phyloP scores from a whole-genome alignment of 2,113 vertebrate genomes.

The Grammomys surdaster region DNA sequence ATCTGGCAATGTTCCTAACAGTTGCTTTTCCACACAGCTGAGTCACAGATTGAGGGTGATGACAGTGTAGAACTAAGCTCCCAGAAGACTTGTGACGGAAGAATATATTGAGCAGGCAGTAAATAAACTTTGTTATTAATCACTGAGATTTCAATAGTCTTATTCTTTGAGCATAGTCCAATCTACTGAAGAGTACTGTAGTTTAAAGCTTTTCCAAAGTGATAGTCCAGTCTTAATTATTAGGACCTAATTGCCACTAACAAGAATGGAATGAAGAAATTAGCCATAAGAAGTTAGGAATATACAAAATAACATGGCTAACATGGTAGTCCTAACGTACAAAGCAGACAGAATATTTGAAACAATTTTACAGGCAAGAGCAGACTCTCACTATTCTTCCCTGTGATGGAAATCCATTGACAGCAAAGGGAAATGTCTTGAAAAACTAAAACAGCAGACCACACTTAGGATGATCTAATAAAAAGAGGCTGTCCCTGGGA shows the following conservation, averaged over 20 bases:
- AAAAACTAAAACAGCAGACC: conserved; percentile 66
- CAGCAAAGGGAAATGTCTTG: conserved; percentile 49
- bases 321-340: conserved; percentile 14
- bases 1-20: not conserved
- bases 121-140: conserved; percentile 34
- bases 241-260: conserved; percentile 47
- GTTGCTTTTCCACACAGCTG: conserved; percentile 2
- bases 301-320: not conserved
- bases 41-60: not conserved
- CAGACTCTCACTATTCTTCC: conserved; percentile 18
- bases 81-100: not conserved
- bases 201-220: conserved; percentile 25
- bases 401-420: conserved; percentile 43
- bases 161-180: conserved; percentile 34
- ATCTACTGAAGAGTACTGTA: not conserved
- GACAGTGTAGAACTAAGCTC: not conserved
- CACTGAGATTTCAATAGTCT: not conserved
- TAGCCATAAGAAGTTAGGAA: not conserved
- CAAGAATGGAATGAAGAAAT: conserved; percentile 48
- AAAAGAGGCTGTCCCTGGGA: conserved; percentile 54
- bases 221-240: conserved; percentile 10
- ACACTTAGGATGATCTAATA: conserved; percentile 54
- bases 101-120: not conserved
- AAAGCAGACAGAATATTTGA: conserved; percentile 53
- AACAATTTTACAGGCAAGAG: conserved; percentile 57